phyloP scores from a whole-genome alignment of 2,888 invertebrate genomes.

The Drosophila yooni region DNA sequence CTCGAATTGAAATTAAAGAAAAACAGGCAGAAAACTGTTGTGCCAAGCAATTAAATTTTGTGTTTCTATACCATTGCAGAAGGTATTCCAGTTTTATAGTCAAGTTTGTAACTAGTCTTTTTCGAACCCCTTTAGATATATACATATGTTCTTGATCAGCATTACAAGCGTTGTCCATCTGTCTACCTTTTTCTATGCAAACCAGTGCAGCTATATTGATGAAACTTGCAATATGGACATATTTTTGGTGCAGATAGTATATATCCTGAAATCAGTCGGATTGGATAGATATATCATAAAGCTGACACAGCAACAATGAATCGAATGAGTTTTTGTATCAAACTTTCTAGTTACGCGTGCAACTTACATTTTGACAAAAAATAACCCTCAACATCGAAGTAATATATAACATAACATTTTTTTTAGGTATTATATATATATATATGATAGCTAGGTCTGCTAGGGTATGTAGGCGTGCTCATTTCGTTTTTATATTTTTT shows the following conservation, averaged over 20 bases:
- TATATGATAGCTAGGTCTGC: too few species aligned
- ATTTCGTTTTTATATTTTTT: background rate
- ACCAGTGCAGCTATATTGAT: too few species aligned
- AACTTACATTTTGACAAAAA: too few species aligned
- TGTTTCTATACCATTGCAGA: conserved; percentile 18
- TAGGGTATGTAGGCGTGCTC: background rate
- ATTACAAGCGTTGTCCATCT: background rate
- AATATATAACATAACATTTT: too few species aligned
- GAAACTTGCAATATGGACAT: too few species aligned
- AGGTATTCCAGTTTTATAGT: background rate
- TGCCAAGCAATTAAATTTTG: conserved; percentile 65
- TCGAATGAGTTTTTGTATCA: too few species aligned
- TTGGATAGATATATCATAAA: too few species aligned
- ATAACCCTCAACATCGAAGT: too few species aligned
- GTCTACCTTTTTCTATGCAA: too few species aligned
- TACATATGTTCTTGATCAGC: background rate
- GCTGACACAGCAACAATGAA: too few species aligned
- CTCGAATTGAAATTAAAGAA: conserved; percentile 73
- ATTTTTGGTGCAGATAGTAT: background rate
- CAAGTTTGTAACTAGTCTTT: background rate
- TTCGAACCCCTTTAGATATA: background rate
- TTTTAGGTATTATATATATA: background rate
- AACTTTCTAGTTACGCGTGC: too few species aligned
- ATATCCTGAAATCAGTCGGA: background rate
- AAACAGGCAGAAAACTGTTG: conserved; percentile 68